phyloP scores from a whole-genome alignment of 2,113 vertebrate species.

The Eulemur macaco region DNA sequence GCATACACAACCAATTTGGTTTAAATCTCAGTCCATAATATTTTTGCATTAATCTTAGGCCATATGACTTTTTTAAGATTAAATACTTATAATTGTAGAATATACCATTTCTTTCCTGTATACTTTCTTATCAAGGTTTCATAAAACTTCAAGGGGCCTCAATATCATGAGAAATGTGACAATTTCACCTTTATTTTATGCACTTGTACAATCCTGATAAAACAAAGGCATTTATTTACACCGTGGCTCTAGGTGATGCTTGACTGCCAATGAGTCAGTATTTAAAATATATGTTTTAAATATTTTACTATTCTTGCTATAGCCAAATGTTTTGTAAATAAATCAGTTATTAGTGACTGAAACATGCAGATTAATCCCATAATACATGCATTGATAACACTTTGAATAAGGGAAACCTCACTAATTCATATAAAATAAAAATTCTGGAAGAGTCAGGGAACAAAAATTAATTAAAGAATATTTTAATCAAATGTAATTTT shows the following conservation, averaged over 20 bases:
- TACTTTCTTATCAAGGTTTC: slow-evolving; percentile 18
- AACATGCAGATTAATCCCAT: neutral
- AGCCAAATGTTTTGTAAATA: slow-evolving; percentile 10
- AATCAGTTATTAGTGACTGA: neutral
- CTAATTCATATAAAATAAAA: slow-evolving; percentile 29
- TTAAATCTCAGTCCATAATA: slow-evolving; percentile 82
- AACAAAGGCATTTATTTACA: slow-evolving; percentile 34
- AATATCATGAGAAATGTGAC: neutral
- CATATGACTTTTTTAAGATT: slow-evolving; percentile 72
- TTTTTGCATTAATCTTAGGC: slow-evolving; percentile 81
- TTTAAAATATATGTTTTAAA: slow-evolving; percentile 3
- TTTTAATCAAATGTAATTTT: slow-evolving; percentile 25
- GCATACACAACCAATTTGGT: slow-evolving; percentile 81
- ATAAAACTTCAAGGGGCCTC: slow-evolving; percentile 11
- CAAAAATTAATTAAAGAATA: neutral
- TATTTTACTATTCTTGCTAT: neutral
- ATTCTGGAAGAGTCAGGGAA: neutral
- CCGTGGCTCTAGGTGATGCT: neutral
- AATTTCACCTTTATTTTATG: slow-evolving; percentile 15
- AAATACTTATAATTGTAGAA: slow-evolving; percentile 69
- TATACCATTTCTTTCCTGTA: slow-evolving; percentile 38
- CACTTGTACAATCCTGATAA: neutral
- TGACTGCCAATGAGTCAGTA: neutral
- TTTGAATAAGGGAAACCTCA: neutral
- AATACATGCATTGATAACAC: neutral